These are phyloP conservation scores for Psettodes erumei DNA, from an alignment of 2,113 vertebrate species.

Conservation along the genomic window DNA sequence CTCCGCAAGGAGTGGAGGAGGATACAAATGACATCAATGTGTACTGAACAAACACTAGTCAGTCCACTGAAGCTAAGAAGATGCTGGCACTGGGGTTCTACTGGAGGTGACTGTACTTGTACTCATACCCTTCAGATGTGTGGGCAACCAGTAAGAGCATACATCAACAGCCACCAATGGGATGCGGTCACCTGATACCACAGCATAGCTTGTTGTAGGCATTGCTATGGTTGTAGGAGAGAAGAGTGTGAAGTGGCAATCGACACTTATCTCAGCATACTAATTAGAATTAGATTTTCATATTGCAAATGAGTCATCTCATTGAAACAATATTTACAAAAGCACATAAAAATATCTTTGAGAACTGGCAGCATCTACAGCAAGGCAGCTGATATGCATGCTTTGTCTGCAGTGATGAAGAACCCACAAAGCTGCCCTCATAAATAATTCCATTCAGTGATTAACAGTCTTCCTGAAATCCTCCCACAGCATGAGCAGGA, in stretches of 20 bases:
- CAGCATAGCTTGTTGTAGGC: constrained; percentile 54
- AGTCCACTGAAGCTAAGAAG: constrained; percentile 1
- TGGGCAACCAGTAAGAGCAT: constrained; percentile 16
- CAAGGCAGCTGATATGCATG: constrained; percentile 21
- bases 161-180: constrained; percentile 25
- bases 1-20: constrained; percentile 10
- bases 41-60: constrained; percentile 33
- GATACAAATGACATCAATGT: constrained; percentile 9
- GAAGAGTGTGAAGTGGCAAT: constrained; percentile 47
- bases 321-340: constrained; percentile 8
- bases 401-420: background rate
- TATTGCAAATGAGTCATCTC: constrained; percentile 49
- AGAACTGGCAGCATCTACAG: background rate
- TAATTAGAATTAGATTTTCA: constrained; percentile 47
- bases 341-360: constrained; percentile 12
- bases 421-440: constrained; percentile 13
- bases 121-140: constrained; percentile 34
- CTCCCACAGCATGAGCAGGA: constrained; percentile 37
- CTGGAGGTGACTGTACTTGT: constrained; percentile 4
- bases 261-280: constrained; percentile 45
- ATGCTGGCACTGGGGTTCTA: background rate
- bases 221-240: constrained; percentile 29
- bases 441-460: constrained; percentile 46
- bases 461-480: constrained; percentile 42
- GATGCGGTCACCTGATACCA: constrained; percentile 32